Percentiles rank a stretch among this genome's conserved stretches.
These are phyloP conservation scores for Anadara kagoshimensis DNA, from an alignment of 1,140 invertebrate species.

Conservation along the genomic window DNA sequence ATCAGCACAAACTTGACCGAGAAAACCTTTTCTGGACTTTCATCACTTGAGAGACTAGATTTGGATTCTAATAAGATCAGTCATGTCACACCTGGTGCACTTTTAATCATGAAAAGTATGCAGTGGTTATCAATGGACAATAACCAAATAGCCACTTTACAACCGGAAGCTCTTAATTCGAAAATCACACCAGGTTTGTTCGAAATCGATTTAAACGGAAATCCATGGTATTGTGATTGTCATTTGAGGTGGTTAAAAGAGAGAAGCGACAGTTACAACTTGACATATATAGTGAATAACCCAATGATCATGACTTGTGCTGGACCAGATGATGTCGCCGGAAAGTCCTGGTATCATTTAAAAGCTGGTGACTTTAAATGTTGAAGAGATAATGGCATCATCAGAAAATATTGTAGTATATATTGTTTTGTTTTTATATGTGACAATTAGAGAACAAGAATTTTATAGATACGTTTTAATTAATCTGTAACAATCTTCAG, in stretches of 20 bases:
- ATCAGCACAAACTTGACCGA: constrained; percentile 35
- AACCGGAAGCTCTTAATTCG: constrained; percentile 26
- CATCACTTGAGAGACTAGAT: constrained; percentile 21
- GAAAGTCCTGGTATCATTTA: constrained; percentile 38
- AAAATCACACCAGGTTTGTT: constrained; percentile 29
- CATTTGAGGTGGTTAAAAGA: constrained; percentile 39
- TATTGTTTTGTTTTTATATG: too few relatives aligned
- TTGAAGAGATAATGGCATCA: neutral
- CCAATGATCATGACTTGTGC: constrained; percentile 37
- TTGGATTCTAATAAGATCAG: constrained; percentile 28
- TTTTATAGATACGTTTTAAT: too few relatives aligned
- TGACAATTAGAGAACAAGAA: too few relatives aligned
- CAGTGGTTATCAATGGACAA: constrained; percentile 19
- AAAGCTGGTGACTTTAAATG: constrained; percentile 47
- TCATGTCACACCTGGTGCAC: constrained; percentile 30
- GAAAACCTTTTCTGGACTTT: constrained; percentile 38
- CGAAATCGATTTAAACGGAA: constrained; percentile 33
- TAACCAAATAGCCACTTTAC: constrained; percentile 37
- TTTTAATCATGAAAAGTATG: constrained; percentile 33
- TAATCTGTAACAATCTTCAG: too few relatives aligned
- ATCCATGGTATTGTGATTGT: constrained; percentile 48
- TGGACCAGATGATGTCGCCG: constrained; percentile 34
- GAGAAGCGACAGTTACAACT: constrained; percentile 37
- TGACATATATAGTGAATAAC: constrained; percentile 29
- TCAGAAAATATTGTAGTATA: too few relatives aligned